Evolutionary conservation across 2,113 vertebrate genomes (phyloP).

Genomic region (Cavia porcellus): DNA sequence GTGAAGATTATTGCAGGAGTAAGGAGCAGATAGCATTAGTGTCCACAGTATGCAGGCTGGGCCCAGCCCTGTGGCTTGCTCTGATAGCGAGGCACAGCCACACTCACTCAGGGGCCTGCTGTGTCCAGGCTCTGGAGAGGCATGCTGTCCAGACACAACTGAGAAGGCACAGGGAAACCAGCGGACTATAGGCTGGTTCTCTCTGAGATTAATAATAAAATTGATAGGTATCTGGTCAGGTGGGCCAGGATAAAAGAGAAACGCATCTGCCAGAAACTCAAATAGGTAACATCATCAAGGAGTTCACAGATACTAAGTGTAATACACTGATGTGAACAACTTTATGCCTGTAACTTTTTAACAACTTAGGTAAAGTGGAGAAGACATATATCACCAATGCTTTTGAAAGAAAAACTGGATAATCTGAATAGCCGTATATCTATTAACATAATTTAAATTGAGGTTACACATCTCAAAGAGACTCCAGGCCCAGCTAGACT

Average conservation of each 20-base stretch:
- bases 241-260: background rate
- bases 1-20: background rate
- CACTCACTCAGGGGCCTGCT: no score
- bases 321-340: background rate
- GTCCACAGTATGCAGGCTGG: background rate
- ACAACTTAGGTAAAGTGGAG: background rate
- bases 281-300: background rate
- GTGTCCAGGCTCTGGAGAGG: background rate
- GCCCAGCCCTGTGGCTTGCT: background rate
- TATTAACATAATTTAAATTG: background rate
- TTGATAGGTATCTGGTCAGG: background rate
- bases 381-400: background rate
- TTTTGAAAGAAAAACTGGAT: background rate
- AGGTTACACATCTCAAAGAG: background rate
- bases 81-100: background rate
- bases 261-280: background rate
- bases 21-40: background rate
- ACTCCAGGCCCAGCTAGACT: background rate
- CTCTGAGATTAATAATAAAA: constrained; percentile 5
- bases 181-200: background rate
- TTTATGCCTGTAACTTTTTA: background rate
- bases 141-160: background rate
- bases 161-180: background rate
- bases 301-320: background rate
- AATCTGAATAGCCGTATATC: background rate